phyloP scores from a whole-genome alignment of 2,113 vertebrate species.

The human (Homo sapiens) region DNA sequence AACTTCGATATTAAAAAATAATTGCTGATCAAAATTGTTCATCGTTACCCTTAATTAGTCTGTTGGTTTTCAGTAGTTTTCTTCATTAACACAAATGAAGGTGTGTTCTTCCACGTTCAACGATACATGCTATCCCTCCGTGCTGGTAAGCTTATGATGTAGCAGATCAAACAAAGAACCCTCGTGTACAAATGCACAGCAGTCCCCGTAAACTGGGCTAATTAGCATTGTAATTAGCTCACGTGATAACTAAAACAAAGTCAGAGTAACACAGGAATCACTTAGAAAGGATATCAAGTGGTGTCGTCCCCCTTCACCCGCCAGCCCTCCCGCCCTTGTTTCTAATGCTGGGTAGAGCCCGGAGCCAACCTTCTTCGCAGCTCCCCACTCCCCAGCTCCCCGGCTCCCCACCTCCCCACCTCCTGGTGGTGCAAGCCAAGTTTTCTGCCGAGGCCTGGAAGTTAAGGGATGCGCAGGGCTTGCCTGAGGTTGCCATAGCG shows the following conservation, averaged over 20 bases:
- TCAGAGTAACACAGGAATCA: conserved; percentile 51
- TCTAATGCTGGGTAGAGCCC: not conserved
- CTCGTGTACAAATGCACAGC: conserved; percentile 1
- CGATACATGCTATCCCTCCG: conserved; percentile 31
- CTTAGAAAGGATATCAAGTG: conserved; percentile 21
- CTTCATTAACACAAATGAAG: conserved; percentile 57
- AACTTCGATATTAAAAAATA: conserved; percentile 51
- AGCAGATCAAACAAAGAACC: conserved; percentile 73
- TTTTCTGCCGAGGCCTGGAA: not conserved
- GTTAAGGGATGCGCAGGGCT: not conserved
- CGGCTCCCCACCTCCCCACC: not conserved
- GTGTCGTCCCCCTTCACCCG: not conserved
- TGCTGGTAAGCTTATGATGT: conserved; percentile 63
- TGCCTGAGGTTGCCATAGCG: not conserved
- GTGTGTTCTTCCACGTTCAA: conserved; percentile 53
- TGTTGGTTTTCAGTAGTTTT: conserved; percentile 63
- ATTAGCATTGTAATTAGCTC: conserved; percentile 73
- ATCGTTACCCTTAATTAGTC: conserved; percentile 68
- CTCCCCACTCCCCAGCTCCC: not conserved
- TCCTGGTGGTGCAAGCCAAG: not conserved
- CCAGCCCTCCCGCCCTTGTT: not conserved
- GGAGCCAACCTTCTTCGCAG: not conserved
- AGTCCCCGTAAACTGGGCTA: conserved; percentile 31
- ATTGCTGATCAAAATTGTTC: conserved; percentile 68
- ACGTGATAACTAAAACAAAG: conserved; percentile 62